phyloP scores from a whole-genome alignment of 2,888 invertebrate species.

The Drosophila nr. fundita region DNA sequence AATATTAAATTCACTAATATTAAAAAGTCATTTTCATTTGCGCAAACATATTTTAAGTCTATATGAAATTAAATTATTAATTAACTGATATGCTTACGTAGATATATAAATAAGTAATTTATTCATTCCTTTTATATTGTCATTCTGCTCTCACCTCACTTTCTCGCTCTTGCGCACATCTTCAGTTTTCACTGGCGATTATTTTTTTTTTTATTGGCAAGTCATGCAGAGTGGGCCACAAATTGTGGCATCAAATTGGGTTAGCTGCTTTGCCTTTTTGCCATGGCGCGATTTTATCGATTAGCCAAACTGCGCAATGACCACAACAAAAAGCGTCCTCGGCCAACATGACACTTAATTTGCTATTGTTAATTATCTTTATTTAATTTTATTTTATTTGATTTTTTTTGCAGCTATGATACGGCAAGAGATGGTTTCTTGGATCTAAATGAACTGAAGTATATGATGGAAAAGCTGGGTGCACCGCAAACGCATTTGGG shows the following conservation, averaged over 20 bases:
- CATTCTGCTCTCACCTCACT: slow-evolving; percentile 12
- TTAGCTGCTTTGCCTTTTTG: slow-evolving; percentile 33
- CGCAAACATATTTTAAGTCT: not conserved
- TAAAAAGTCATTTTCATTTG: not conserved
- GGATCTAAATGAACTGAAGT: slow-evolving; percentile 94
- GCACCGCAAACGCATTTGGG: slow-evolving; percentile 98
- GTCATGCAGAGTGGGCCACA: slow-evolving; percentile 23
- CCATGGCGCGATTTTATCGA: slow-evolving; percentile 52
- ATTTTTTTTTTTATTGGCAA: slow-evolving; percentile 15
- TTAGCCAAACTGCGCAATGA: slow-evolving; percentile 49
- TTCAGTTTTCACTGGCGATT: slow-evolving; percentile 13
- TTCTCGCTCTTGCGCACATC: slow-evolving; percentile 13
- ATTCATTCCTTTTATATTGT: not conserved
- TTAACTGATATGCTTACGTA: not conserved
- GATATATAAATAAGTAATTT: not conserved
- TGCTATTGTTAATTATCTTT: slow-evolving; percentile 24
- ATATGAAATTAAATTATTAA: not conserved
- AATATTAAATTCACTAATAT: not conserved
- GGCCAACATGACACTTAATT: slow-evolving; percentile 7
- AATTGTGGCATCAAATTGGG: slow-evolving; percentile 55
- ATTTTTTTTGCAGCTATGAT: slow-evolving; percentile 91
- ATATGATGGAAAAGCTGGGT: slow-evolving; percentile 98
- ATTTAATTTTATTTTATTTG: not conserved
- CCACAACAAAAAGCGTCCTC: slow-evolving; percentile 24
- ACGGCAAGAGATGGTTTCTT: slow-evolving; percentile 94